phyloP scores from a whole-genome alignment of 2,888 invertebrate genomes.

The Anagyrus pseudococci region DNA sequence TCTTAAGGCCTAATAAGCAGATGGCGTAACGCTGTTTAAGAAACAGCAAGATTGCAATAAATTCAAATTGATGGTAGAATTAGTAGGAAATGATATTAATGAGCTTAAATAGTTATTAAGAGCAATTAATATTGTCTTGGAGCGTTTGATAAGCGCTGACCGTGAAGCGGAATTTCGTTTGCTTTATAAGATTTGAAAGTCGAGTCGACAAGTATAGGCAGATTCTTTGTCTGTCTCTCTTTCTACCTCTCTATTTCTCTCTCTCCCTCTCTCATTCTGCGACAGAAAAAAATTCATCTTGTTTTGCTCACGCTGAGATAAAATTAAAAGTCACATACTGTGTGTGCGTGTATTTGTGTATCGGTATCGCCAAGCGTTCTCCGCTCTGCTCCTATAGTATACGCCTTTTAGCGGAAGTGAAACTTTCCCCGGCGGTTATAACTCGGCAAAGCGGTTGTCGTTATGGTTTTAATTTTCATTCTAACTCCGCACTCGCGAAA shows the following conservation, averaged over 20 bases:
- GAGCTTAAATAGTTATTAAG: too few relatives aligned
- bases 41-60: too few relatives aligned
- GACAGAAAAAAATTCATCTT: neutral
- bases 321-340: neutral
- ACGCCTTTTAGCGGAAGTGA: constrained; percentile 49
- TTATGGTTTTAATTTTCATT: constrained; percentile 2
- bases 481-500: too few relatives aligned
- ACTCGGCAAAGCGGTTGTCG: constrained; percentile 17
- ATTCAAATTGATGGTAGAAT: too few relatives aligned
- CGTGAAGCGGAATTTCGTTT: constrained; percentile 48
- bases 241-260: neutral
- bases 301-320: neutral
- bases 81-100: too few relatives aligned
- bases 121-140: too few relatives aligned
- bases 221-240: neutral
- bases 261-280: too few relatives aligned
- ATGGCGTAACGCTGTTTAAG: constrained; percentile 23
- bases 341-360: neutral
- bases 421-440: constrained; percentile 42
- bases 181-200: constrained; percentile 51
- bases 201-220: constrained; percentile 13
- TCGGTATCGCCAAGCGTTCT: neutral
- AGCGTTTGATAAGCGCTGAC: constrained; percentile 38
- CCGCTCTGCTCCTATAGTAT: too few relatives aligned
- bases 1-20: constrained; percentile 30